Evolutionary conservation across 2,888 invertebrate genomes (phyloP).

Genomic region (Desoria tigrina): DNA sequence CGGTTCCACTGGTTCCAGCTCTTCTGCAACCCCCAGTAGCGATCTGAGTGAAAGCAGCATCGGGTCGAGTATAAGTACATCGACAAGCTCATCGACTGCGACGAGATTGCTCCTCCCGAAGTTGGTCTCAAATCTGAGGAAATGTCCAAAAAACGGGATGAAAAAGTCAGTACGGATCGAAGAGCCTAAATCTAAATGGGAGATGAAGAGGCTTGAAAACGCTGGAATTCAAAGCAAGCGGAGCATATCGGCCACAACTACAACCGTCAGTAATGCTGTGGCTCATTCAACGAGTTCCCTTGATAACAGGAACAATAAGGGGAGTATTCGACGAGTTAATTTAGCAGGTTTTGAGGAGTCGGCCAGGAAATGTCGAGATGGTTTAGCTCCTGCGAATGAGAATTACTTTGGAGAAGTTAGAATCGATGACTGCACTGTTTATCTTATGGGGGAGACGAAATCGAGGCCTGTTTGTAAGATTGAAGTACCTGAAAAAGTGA

Average conservation of each 20-base stretch:
- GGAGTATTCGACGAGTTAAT: constrained; percentile 2
- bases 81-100: constrained; percentile 2
- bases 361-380: background rate
- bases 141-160: constrained; percentile 5
- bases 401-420: constrained; percentile 38
- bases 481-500: constrained; percentile 32
- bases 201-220: constrained; percentile 29
- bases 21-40: constrained; percentile 4
- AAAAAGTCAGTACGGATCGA: constrained; percentile 39
- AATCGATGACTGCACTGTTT: constrained; percentile 44
- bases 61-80: constrained; percentile 12
- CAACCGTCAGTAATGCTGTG: too few species aligned
- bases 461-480: constrained; percentile 42
- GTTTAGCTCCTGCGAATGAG: background rate
- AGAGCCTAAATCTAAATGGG: constrained; percentile 31
- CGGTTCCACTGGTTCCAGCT: constrained; percentile 6
- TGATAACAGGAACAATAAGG: background rate
- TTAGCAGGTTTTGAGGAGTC: background rate
- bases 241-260: constrained; percentile 19
- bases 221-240: constrained; percentile 11
- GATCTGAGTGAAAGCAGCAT: background rate
- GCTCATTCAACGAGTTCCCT: too few species aligned
- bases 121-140: constrained; percentile 36
- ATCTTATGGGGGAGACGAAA: constrained; percentile 46
- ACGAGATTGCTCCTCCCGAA: constrained; percentile 30